Base-by-base conservation (phyloP, 2,888 invertebrate species). In the Drosophila phalerata region DNA sequence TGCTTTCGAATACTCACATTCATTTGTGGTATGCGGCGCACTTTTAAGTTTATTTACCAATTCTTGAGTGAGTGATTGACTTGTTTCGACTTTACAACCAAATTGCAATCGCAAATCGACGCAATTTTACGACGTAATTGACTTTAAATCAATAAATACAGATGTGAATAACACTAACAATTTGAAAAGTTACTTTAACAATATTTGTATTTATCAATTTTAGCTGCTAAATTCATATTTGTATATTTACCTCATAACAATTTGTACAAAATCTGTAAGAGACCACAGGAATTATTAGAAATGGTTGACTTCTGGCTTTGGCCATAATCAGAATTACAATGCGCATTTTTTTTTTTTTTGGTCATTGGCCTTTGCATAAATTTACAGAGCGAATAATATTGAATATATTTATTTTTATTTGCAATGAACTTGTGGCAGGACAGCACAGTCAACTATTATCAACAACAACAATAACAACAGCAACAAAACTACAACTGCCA, bases 341-440 rank as follows among this genome's bases (percentile, higher is more conserved):
- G 63, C 52, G 64, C 45, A 68, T 70, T 69, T 43, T 32, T 53
- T 64, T 63, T 70, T 69, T 43, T 32, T 53, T 64, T 63, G 70
- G 84, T 43, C 79, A 79, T 79, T 85, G 86, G 68, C 74, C 69
- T 66, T 52, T 53, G 78, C 81, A 77, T 78, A 86, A 82, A 85
- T 85, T 86, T 63, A 53, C 19, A 47, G 28, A 63, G 32, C 63
- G 25, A 57, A 69, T 65, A 81, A 62, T 81, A 80, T 64, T 66
- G 74, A 55, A 84, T 75, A 64, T 79, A 73, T 87, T 85, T 85
- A 73, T 73, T 78, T 76, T 77, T 85, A 85, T 84, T 77, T 77
- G 86, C 86, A 73, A 63, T 83, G 77, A 85, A 82, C 72, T 75
- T 69, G 67, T 49, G 62, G 63, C 70, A 61, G 13, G 15, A 38